Base-by-base conservation (phyloP, 2,113 vertebrate species). In the Neomonachus schauinslandi region DNA sequence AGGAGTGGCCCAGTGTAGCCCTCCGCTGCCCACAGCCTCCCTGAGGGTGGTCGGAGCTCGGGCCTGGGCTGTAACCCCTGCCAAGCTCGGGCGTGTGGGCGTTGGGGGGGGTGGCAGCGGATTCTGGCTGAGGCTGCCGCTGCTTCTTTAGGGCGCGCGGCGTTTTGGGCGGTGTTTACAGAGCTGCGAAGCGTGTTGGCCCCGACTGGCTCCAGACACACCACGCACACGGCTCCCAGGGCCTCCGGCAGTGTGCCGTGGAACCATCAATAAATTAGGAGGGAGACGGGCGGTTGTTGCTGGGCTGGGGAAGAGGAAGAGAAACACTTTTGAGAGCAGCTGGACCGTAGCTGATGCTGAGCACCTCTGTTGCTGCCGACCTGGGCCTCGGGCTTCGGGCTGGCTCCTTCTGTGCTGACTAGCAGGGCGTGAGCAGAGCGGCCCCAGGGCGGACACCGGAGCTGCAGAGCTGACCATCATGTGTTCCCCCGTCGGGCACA, bases 151-250 rank as follows among this genome's bases (percentile, higher is more conserved):
- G 88, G 94, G 1, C 12, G 42, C 9, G 0, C 0, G 11, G 61
- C 13, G 0, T 39, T 89, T 49, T 4, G 6, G 77, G 49, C 0
- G 4, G 2, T n/a, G 39, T 53, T 57, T 61, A 31, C 24, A 28
- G 51, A 46, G 39, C 53, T 0, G 31, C 0, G 26, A 31, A 31
- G 36, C 0, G 0, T 1, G 19, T 18, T 2, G 1, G 31, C 8
- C 39, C 36, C 9, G 1, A 9, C 21, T 0, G 51, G 55, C 36
- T 36, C 81, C 4, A 4, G 14, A 15, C 26, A 24, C 21, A 1
- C 2, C 0, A 1, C 3, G 6, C n/a, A 9, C 3, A 1, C 0
- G 1, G 57, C 83, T 19, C 12, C 59, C 7, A 3, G 42, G 0
- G 14, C 53, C n/a, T n/a, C 95, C 11, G 26, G 53, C 10, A 1